Evolutionary conservation across 2,113 vertebrate species (phyloP), one percentile per base, ranked within the genome.

Genomic region (Toxotes chatareus): DNA sequence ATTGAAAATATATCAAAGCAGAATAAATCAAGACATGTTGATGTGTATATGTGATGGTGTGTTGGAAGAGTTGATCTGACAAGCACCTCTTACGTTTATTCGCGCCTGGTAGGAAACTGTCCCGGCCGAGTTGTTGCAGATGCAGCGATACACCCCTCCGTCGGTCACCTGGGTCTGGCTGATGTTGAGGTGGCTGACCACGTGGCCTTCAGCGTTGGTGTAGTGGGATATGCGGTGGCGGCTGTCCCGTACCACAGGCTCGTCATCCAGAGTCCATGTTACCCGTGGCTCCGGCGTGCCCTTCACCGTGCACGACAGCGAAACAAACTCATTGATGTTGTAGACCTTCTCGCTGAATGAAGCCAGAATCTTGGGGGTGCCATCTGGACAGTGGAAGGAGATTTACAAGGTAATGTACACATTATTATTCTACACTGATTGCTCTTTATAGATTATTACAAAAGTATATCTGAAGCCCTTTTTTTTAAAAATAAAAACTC

Each of bases 11-110:
- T 83, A 85, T 84, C 76, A 53, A 82, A 81, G 57, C 85, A 75
- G 90, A 95, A 94, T 90, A 91, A 96, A 89, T 93, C 87, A 93
- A 91, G 90, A 80, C 91, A 89, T 89, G 90, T 77, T 67, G 66
- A 87, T 88, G 86, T 95, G 93, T 95, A 77, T 95, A 95, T 93
- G 94, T 95, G 92, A 93, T 91, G 86, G 89, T 93, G 90, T 88
- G 95, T 95, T 96, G 96, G 97, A 99, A 96, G 97, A 99, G 98
- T 96, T 98, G 97, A 98, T 99, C 96, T 98, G 98, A 99, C 98
- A 99, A 99, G 98, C 98, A 99, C 98, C 98, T 99, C 98, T 99
- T 99, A 99, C 98, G 98, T 99, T 99, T 99, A 99, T 99, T 99
- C 98, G 98, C 97, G 98, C 98, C 98, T 99, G 98, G 97, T 99